These are phyloP conservation scores for Xanthia icteritia DNA, from an alignment of 2,888 invertebrate genomes.

Conservation along the genomic window DNA sequence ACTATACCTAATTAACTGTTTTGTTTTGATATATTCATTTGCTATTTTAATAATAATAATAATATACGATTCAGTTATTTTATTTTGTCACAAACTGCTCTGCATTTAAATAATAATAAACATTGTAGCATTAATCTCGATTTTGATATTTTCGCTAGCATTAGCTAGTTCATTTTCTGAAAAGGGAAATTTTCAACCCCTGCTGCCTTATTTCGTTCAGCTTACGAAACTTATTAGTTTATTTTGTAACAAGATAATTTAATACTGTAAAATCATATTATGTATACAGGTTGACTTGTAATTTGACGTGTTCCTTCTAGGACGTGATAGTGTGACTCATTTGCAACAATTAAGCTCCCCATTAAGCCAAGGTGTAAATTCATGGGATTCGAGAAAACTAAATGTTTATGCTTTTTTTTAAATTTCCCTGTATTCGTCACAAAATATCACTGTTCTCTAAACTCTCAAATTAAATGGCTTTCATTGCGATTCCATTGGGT, in stretches of 20 bases:
- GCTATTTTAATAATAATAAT: background rate
- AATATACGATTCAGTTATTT: background rate
- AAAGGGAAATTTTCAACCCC: background rate
- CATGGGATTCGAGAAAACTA: no score
- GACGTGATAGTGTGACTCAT: no score
- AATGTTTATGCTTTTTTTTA: no score
- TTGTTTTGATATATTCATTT: conserved; percentile 4
- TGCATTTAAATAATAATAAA: background rate
- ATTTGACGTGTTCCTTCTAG: no score
- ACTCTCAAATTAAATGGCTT: no score
- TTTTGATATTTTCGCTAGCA: background rate
- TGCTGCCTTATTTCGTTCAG: background rate
- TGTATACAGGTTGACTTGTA: no score
- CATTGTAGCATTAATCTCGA: conserved; percentile 3
- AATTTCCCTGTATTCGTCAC: no score
- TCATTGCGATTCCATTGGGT: no score
- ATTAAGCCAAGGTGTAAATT: no score
- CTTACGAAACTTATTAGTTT: background rate
- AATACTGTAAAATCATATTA: background rate
- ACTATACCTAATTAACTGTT: no score
- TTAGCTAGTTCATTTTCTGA: conserved; percentile 4
- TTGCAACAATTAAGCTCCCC: no score
- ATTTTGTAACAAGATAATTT: background rate
- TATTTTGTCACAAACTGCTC: background rate
- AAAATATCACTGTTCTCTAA: no score